phyloP scores from a whole-genome alignment of 2,113 vertebrate genomes.

The Erythrocercus mccallii region DNA sequence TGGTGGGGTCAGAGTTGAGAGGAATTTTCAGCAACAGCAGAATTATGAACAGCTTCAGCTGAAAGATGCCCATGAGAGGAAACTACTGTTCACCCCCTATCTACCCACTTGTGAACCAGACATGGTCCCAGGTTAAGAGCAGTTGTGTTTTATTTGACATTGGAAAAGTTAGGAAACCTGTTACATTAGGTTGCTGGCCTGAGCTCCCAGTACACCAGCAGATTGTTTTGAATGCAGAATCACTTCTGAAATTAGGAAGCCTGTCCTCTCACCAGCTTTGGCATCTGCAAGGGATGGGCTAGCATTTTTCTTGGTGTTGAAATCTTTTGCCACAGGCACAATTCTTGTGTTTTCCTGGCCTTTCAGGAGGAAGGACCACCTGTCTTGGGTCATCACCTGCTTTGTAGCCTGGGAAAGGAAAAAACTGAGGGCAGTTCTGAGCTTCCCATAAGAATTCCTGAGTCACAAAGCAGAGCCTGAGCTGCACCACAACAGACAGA shows the following conservation, averaged over 20 bases:
- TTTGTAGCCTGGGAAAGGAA: neutral
- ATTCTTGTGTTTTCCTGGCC: neutral
- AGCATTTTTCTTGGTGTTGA: neutral
- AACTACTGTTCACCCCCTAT: neutral
- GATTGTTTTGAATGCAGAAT: neutral
- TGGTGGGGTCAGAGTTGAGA: neutral
- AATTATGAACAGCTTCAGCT: neutral
- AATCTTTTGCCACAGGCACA: neutral
- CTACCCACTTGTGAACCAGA: neutral
- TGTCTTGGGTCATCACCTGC: neutral
- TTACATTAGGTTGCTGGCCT: neutral
- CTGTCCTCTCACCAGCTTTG: neutral
- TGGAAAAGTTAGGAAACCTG: neutral
- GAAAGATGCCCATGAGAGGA: neutral
- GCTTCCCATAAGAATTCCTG: neutral
- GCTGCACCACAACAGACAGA: neutral
- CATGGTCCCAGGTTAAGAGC: neutral
- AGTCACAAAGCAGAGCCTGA: neutral
- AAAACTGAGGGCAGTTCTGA: neutral
- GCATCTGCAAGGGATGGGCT: neutral
- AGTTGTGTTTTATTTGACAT: neutral
- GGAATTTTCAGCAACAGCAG: neutral
- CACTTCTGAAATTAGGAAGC: neutral
- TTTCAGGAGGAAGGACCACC: neutral
- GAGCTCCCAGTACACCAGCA: neutral